Evolutionary conservation across 30 jellyfish, hydroid and myxozoan genomes (phyloP), one percentile per base, ranked within the genome.

Genomic region (Pseudorhiza aurosa): DNA sequence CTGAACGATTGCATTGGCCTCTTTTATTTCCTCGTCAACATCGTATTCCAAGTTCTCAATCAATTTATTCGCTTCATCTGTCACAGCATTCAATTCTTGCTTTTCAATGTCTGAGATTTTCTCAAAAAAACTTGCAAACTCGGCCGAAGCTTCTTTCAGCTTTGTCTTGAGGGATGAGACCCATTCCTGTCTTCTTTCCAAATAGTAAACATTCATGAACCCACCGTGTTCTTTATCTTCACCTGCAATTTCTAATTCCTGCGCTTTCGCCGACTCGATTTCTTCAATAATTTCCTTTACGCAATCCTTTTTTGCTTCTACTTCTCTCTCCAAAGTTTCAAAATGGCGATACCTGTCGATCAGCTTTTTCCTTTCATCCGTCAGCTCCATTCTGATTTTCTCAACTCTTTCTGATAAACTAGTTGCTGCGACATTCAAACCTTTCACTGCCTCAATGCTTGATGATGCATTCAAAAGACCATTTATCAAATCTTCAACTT

Each of bases 51-150:
- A 30, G 14, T 30, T 35, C 7, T 26, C n/a, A 14, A 24, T 19
- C 9, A 21, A 12, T n/a, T 24, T 36, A 12, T 7, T 14, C 1
- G 35, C 33, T 32, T 33, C 58, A 4, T 64, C 50, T 30, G 30
- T n/a, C 12, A 25, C 53, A 10, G 9, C 25, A 1, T n/a, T 1
- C 18, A 72, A 24, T 7, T 35, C 35, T 24, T 18, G 19, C 18
- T 31, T 72, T 21, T 72, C 86, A 28, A 50, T 47, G 12, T 17
- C 45, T 2, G 86, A 45, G 9, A 72, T 74, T 7, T 50, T 27
- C 19, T 53, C 51, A 3, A 33, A 72, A 15, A 26, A 19, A 6
- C 40, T 50, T 22, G 32, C 63, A 8, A 14, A 29, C 33, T 72
- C 49, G 10, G 59, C 9, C 12, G 59, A 4, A 35, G 17, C 35